A percentile compares a stretch with the other conserved stretches of the same genome.
Conservation (phyloP, 2,113 vertebrate species). For the Perognathus longimembris region DNA sequence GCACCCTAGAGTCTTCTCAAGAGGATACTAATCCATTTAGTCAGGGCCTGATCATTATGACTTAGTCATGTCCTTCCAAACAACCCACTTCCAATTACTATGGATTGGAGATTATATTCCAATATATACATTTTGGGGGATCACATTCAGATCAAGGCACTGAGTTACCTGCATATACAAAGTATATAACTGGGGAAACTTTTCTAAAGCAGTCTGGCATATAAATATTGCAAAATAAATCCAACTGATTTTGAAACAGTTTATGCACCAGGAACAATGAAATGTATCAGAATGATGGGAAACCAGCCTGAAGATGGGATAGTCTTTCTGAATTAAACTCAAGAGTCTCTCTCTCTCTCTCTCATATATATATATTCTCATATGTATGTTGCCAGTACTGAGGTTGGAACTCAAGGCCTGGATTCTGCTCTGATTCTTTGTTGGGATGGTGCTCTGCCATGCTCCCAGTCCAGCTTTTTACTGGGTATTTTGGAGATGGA, state of each 20-base stretch:
- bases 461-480: neutral
- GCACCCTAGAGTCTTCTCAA: neutral
- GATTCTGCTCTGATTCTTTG: neutral
- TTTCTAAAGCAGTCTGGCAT: neutral
- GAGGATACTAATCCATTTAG: neutral
- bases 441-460: neutral
- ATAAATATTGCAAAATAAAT: neutral
- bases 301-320: neutral
- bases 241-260: neutral
- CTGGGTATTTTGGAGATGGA: neutral
- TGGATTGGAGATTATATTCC: neutral
- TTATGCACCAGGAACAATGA: neutral
- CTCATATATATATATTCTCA: neutral
- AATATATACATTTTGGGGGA: neutral
- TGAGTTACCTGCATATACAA: neutral
- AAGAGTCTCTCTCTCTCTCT: neutral
- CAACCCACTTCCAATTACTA: neutral
- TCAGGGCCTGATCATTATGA: neutral
- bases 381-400: too few relatives aligned
- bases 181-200: neutral
- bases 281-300: neutral
- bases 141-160: neutral
- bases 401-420: too few relatives aligned
- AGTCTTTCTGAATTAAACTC: neutral
- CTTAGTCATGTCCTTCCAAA: neutral